Evolutionary conservation across 2,888 invertebrate species (phyloP), one percentile per base, ranked within the genome.

Genomic region (Prosopocoilus inquinatus): DNA sequence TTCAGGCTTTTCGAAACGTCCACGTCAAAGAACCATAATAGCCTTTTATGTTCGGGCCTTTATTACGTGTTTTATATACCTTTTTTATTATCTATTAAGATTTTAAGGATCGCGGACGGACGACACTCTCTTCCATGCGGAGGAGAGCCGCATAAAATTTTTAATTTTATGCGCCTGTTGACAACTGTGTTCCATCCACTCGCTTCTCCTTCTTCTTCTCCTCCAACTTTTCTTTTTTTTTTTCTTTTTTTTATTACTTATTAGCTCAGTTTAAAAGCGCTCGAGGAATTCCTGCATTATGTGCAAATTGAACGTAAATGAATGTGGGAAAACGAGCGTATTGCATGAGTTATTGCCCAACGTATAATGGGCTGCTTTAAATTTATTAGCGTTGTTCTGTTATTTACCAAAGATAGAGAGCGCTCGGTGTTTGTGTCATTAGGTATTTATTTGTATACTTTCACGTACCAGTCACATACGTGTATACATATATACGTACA

Each of bases 1-100:
- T n/a, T n/a, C n/a, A n/a, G 20, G 20, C 20, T 28, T 36, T 39
- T 44, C 16, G 15, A 36, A 39, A 36, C 28, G 38, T 46, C 38
- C 28, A 47, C 44, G 44, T 11, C 38, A 13, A 38, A 8, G 38
- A 11, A 38, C 20, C 20, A 28, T 28, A 28, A 28, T 28, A 28
- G 20, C 20, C 36, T 36, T 36, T 36, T 36, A 36, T 12, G 36
- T 11, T 12, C 36, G 36, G n/a, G 13, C 15, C 16, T 41, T 41
- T 41, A 41, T 41, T 41, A 41, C 41, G 41, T 41, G 41, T 41
- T 41, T 38, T 41, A 41, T 28, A 28, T 41, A 9, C 12, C 13
- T 41, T 41, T 38, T 41, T 41, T 41, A 41, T 9, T 11, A 16
- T 41, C 41, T 41, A 41, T 41, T 41, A 41, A 41, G 12, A 41